Evolutionary conservation across 2,888 invertebrate species (phyloP).

Genomic region (Cheilosia grossa): DNA sequence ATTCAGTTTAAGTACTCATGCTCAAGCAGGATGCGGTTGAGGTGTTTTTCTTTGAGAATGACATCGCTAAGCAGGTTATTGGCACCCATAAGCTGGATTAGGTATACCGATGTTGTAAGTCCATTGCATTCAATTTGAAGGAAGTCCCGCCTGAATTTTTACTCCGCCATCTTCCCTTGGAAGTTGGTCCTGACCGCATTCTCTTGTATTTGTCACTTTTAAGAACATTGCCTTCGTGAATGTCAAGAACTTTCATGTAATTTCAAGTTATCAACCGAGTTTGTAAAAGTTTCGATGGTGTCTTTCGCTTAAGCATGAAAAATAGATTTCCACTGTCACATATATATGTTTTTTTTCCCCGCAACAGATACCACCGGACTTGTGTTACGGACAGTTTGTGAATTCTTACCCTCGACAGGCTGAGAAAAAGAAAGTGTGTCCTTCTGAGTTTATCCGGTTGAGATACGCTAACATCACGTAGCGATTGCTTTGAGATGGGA

Average conservation of each 20-base stretch:
- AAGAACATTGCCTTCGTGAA: not conserved
- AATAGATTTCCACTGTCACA: slow-evolving; percentile 16
- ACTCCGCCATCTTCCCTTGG: not conserved
- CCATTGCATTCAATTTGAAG: not conserved
- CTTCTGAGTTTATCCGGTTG: slow-evolving; percentile 1
- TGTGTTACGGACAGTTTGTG: slow-evolving; percentile 9
- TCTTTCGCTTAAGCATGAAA: slow-evolving; percentile 10
- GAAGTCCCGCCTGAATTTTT: not conserved
- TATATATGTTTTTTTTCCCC: not conserved
- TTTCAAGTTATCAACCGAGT: not conserved
- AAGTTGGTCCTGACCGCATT: not conserved
- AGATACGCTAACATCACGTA: slow-evolving; percentile 52
- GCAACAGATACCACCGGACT: not conserved
- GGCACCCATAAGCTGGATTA: not conserved
- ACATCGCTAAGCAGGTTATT: slow-evolving; percentile 8
- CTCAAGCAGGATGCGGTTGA: not conserved
- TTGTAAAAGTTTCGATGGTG: slow-evolving; percentile 23
- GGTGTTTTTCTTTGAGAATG: slow-evolving; percentile 40
- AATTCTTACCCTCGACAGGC: not conserved
- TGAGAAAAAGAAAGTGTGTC: not conserved
- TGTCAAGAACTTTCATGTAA: not conserved
- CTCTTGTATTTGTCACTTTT: not conserved
- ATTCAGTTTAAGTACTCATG: slow-evolving; percentile 14
- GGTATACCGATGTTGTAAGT: not conserved
- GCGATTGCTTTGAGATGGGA: slow-evolving; percentile 59